Base-by-base conservation (phyloP, 2,797 vertebrate species). In the Fringilla coelebs region DNA sequence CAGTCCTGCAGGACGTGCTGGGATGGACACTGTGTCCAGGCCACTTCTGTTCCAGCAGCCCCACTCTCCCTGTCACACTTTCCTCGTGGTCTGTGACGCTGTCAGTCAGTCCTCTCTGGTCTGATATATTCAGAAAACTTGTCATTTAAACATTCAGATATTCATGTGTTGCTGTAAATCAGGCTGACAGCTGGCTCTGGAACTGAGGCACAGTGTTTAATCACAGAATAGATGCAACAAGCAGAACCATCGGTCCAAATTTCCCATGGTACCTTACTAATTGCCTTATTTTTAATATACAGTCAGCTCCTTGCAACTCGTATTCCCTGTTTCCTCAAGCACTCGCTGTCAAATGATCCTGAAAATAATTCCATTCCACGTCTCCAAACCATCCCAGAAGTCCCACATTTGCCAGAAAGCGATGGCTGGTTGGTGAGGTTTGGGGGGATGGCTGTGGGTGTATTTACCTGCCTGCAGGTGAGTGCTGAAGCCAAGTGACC, bases 81-180 rank as follows among this genome's bases (percentile, higher is more conserved):
- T 8, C 8, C 58, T 32, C 17, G 2, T 51, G 78, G 58, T 62
- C 85, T 88, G 76, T 13, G 89, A 17, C 61, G 25, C 46, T 89
- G 78, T 86, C 77, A 72, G 52, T 89, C 96, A 95, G 52, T 54
- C 60, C n/a, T 73, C 85, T 40, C 80, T 34, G 25, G 4, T 32
- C 94, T 93, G 91, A 91, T 90, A 58, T 7, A 57, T 31, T 82
- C 89, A 72, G 88, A 88, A 92, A 78, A 82, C 74, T 76, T 93
- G 94, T 93, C 88, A 87, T 81, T 90, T 91, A 72, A 85, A 76
- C 73, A 58, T 67, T 67, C 67, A 78, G 85, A 55, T 83, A 80
- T 82, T 90, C 83, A 51, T 89, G 74, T 28, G 34, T 57, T 85
- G 82, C 87, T 48, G 87, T 83, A 88, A 89, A 91, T 93, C 83